Base-by-base conservation (phyloP, 2,888 invertebrate species). In the Macropis europaea region DNA sequence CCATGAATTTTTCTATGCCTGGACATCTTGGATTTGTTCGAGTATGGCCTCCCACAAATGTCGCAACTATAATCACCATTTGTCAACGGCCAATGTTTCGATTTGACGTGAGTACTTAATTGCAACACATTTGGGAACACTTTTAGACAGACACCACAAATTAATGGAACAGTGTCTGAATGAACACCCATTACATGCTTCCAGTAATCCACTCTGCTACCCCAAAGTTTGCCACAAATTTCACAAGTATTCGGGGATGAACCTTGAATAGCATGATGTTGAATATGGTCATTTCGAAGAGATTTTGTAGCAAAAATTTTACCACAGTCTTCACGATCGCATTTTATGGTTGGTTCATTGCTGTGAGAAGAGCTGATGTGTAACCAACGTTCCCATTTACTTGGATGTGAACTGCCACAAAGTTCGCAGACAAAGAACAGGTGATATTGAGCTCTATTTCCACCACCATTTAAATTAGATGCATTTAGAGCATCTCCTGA, bases 151-250 rank as follows among this genome's bases (percentile, higher is more conserved):
- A 91, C 91, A 1, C 91, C 91, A 70, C 91, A 91, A 3, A 91
- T 90, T 30, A 90, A 83, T 2, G 91, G 91, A 28, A 91, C 90
- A 19, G 90, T 90, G 47, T 91, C 90, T 2, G 91, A 86, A 70
- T 91, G 91, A 1, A 91, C 91, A 6, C 91, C 91, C 91, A 91
- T 91, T 56, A 91, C 90, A 62, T 91, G 91, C 57, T 91, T 91
- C 90, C 91, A 91, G 74, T 91, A 91, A 76, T 91, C 91, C 3
- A 91, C 91, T n/a, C 91, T 87, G 42, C 90, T 90, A 36, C 90
- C 90, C 91, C 91, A 91, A 40, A 91, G 76, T 77, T 91, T 91
- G 0, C 91, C 91, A 61, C 91, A 91, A n/a, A 91, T 89, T 61
- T 90, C 90, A 76, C 90, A 90, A 0, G 90, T 90, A 52, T 90